Conservation (phyloP, 2,113 vertebrate genomes). For the Sigmodon hispidus region DNA sequence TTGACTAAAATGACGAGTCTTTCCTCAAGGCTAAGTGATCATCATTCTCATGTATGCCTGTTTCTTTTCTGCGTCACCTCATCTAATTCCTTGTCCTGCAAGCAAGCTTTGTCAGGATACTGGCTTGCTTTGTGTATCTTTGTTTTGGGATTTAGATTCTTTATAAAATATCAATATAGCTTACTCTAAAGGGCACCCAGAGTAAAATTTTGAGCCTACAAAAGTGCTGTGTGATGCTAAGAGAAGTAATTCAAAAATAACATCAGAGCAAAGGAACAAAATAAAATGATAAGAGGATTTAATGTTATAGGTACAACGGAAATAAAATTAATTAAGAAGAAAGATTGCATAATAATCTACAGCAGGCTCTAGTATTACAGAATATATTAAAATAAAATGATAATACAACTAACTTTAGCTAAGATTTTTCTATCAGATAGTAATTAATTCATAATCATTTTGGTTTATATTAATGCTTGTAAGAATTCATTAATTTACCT, state of each 20-base stretch:
- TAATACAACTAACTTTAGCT: not conserved
- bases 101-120: conserved; percentile 1
- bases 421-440: not conserved
- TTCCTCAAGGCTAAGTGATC: not conserved
- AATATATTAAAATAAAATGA: conserved; percentile 7
- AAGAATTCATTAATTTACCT: not conserved
- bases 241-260: conserved; percentile 15
- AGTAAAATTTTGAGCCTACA: not conserved
- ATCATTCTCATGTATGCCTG: not conserved
- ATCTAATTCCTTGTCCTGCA: conserved; percentile 19
- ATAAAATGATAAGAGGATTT: conserved; percentile 17
- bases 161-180: conserved; percentile 13
- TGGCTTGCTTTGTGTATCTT: not conserved
- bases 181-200: not conserved
- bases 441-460: not conserved
- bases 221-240: conserved; percentile 36
- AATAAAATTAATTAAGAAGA: not conserved
- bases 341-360: not conserved
- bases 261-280: conserved; percentile 32
- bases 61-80: not conserved
- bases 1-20: conserved; percentile 32
- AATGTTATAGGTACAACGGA: not conserved
- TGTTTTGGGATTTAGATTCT: conserved; percentile 35
- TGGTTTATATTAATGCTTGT: not conserved
- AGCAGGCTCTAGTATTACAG: not conserved